Conservation (phyloP, 2,888 invertebrate species). For the Dryococelus australis region DNA sequence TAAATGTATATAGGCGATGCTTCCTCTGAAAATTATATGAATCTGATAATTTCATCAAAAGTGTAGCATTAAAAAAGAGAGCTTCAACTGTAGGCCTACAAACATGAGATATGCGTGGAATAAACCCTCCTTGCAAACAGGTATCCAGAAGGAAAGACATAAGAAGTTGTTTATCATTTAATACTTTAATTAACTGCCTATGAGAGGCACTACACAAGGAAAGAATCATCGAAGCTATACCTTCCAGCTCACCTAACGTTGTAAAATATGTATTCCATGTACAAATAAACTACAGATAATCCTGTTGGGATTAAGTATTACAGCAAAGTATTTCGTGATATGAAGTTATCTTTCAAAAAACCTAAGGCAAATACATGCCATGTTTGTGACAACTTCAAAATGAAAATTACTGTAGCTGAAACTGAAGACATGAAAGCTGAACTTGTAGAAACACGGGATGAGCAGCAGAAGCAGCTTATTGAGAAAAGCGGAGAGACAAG, state of each 20-base stretch:
- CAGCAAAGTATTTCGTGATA: neutral
- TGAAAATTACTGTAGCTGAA: neutral
- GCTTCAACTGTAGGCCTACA: neutral
- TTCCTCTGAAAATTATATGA: neutral
- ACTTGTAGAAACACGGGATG: neutral
- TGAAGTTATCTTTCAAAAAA: neutral
- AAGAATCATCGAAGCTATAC: neutral
- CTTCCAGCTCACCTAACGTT: neutral
- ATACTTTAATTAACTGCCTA: neutral
- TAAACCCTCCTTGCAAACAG: neutral
- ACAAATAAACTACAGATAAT: neutral
- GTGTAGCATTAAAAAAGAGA: neutral
- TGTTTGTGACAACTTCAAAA: neutral
- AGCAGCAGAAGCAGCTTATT: no score
- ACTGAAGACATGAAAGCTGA: neutral
- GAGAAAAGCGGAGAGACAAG: no score
- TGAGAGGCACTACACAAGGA: conserved; percentile 18
- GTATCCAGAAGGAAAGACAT: neutral
- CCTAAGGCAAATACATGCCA: neutral
- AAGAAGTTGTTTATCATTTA: neutral
- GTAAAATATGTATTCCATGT: neutral
- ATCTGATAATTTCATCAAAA: neutral
- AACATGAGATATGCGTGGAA: neutral
- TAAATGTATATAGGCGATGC: neutral
- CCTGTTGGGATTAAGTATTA: neutral